Conservation (phyloP, 2,797 vertebrate species). For the Thalassophryne amazonica region DNA sequence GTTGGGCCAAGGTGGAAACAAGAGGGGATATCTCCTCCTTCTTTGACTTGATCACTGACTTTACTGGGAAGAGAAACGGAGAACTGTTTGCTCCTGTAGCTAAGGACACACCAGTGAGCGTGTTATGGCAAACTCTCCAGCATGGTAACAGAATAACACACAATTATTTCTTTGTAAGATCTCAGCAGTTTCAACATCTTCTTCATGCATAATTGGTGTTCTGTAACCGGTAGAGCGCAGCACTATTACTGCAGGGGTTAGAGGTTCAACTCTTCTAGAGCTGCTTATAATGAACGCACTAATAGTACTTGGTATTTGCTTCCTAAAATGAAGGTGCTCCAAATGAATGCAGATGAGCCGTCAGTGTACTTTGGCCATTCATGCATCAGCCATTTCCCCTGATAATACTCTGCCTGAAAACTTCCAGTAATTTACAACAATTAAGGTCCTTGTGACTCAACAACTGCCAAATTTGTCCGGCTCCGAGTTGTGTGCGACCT, state of each 20-base stretch:
- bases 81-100: constrained; percentile 50
- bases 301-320: constrained; percentile 4
- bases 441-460: constrained; percentile 20
- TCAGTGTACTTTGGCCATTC: constrained; percentile 18
- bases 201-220: constrained; percentile 31
- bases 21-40: constrained; percentile 73
- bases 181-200: constrained; percentile 24
- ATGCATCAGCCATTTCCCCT: constrained; percentile 16
- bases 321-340: constrained; percentile 16
- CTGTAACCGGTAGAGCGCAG: constrained; percentile 21
- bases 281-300: constrained; percentile 7
- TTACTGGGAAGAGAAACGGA: constrained; percentile 57
- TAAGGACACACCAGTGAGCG: constrained; percentile 42
- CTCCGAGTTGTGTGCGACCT: too few relatives aligned
- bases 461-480: too few relatives aligned
- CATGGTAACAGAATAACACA: constrained; percentile 56
- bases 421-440: constrained; percentile 26
- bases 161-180: constrained; percentile 50
- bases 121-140: constrained; percentile 44
- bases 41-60: constrained; percentile 64
- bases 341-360: constrained; percentile 42
- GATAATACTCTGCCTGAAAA: constrained; percentile 34
- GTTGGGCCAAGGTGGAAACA: constrained; percentile 76
- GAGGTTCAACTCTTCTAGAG: constrained; percentile 38
- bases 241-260: constrained; percentile 24